Evolutionary conservation across 2,797 vertebrate species (phyloP), one percentile per base, ranked within the genome.

Genomic region (Psittacula echo): DNA sequence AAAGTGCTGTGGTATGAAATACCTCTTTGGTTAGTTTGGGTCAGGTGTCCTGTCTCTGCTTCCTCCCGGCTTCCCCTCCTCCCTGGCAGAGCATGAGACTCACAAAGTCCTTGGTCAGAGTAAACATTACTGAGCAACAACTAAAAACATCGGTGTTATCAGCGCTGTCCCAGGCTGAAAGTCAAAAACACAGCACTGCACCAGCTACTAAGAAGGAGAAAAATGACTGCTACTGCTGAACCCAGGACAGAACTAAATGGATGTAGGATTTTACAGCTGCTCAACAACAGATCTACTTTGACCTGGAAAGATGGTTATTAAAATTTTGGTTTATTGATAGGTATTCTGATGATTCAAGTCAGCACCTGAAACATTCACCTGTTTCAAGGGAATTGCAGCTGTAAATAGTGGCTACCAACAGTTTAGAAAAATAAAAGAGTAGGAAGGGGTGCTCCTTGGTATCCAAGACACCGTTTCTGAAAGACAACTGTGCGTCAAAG

Each of bases 281-380:
- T 41, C 0, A 0, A 61, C 53, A 77, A 64, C 0, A 73, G 21
- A 64, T 15, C 34, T 81, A 62, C 13, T 58, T 18, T 68, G 17
- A 75, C 10, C 50, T 68, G 48, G 10, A 60, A 77, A 74, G 23
- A 1, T 24, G 7, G 7, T 60, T 67, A 67, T 15, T 37, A 74
- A 74, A 22, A 44, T 71, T 19, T 41, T 48, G 3, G 32, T 39
- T 62, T 80, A 48, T 5, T 81, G 20, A 80, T 39, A 27, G 7
- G 3, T 67, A n/a, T 51, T 67, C 64, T 18, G 3, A 32, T 53
- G 51, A 77, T 67, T 45, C 14, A 61, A 71, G 32, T 56, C 26
- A 45, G 32, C 58, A 87, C 21, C n/a, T 45, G 27, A 74, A 85
- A 74, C 24, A 71, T 26, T 34, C 24, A 76, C 34, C 54, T n/a